A percentile compares a stretch with the other conserved stretches of the same genome.
Conservation (phyloP, 2,888 invertebrate species). For the Stenolophus ochropezus region DNA sequence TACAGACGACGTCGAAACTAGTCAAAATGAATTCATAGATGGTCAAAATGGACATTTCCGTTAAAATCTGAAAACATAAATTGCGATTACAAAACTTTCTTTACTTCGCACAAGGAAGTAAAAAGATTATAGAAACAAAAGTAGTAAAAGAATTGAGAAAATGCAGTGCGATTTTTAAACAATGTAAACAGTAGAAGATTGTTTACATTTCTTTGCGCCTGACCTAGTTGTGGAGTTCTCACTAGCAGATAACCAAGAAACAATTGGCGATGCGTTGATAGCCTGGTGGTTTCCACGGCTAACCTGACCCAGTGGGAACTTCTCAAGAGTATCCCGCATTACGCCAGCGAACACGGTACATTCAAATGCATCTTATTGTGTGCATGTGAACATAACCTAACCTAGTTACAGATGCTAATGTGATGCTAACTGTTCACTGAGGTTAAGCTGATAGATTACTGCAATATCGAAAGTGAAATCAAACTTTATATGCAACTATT, state of each 20-base stretch:
- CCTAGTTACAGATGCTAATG: constrained; percentile 18
- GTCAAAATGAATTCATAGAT: too few species aligned
- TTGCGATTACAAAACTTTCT: too few species aligned
- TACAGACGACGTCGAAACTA: too few species aligned
- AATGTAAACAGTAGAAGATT: background rate
- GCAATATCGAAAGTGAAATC: background rate
- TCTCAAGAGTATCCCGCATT: constrained; percentile 32
- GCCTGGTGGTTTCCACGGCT: constrained; percentile 11
- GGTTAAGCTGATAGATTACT: background rate
- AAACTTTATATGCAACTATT: background rate
- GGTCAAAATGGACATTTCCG: too few species aligned
- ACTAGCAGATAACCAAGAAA: background rate
- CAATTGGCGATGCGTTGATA: constrained; percentile 16
- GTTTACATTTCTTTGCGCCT: background rate
- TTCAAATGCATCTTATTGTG: constrained; percentile 8
- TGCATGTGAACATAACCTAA: constrained; percentile 24
- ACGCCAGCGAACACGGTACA: constrained; percentile 20
- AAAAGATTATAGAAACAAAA: too few species aligned
- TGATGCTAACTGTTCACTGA: background rate
- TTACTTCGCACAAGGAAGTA: too few species aligned
- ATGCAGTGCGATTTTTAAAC: background rate
- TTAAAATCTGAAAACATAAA: too few species aligned
- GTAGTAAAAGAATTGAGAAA: too few species aligned
- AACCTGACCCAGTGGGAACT: constrained; percentile 31
- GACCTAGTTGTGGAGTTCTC: background rate